Base-by-base conservation (phyloP, 2,797 vertebrate genomes). In the Rhadinocentrus ornatus region DNA sequence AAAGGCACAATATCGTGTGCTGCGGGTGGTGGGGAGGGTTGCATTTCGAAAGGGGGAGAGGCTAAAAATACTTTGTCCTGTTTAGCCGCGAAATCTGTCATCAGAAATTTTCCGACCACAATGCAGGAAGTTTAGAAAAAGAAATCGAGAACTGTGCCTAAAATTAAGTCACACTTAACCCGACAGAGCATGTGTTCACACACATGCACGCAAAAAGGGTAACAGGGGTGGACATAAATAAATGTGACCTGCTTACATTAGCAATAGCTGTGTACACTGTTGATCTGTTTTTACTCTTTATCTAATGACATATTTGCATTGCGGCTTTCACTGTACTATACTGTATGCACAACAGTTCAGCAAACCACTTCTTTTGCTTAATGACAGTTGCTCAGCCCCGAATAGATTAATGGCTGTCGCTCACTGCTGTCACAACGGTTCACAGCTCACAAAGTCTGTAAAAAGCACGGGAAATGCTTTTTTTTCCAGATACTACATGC, bases 61-160 rank as follows among this genome's bases (percentile, higher is more conserved):
- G 82, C 91, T 94, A 94, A 87, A 94, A 96, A 95, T 95, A 97
- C 92, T 90, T 92, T 91, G 92, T 93, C 93, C 94, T 95, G 90
- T 93, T 90, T 80, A 92, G 94, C 89, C 90, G 88, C 85, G 73
- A 94, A 95, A 95, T 94, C 91, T 91, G 94, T 89, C 92, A 92
- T 93, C 91, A 94, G 89, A 94, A 94, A 95, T 96, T 97, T 98
- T 98, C 96, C 97, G 92, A 97, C 97, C 96, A 75, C 96, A 96
- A 93, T 93, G 91, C 95, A 96, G 93, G 95, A 97, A 96, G 95
- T 94, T 92, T 89, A 92, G 91, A 93, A 88, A 93, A 92, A 91
- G 89, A 95, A 95, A 94, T 94, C 80, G 91, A 94, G 93, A 95
- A 94, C 91, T 85, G 87, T 84, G 76, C 80, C 92, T 92, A 93